These are phyloP conservation scores for Drymodes brunneopygia DNA, from an alignment of 2,113 vertebrate species.

Conservation along the genomic window DNA sequence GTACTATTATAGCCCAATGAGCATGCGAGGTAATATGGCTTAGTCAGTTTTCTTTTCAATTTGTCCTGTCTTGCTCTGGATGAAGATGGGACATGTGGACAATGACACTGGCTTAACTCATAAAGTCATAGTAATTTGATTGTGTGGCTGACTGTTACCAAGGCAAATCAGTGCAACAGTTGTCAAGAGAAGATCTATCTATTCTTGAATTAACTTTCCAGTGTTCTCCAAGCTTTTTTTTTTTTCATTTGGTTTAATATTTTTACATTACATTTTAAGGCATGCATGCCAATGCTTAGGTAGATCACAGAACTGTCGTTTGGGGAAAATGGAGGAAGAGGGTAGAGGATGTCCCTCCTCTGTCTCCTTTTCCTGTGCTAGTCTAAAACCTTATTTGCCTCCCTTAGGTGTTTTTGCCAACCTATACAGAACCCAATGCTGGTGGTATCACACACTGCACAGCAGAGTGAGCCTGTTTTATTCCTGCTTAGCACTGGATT, in stretches of 20 bases:
- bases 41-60: neutral
- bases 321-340: neutral
- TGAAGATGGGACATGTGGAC: neutral
- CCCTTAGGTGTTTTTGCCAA: neutral
- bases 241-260: neutral
- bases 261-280: neutral
- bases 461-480: neutral
- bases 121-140: slow-evolving; percentile 7
- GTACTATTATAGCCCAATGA: neutral
- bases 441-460: rapidly evolving
- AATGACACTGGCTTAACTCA: neutral
- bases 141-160: neutral
- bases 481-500: slow-evolving; percentile 19
- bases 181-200: neutral
- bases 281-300: neutral
- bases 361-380: neutral
- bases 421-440: neutral
- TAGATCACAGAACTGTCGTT: neutral
- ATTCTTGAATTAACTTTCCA: neutral
- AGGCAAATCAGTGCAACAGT: neutral
- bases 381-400: neutral
- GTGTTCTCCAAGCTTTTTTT: neutral
- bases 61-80: neutral
- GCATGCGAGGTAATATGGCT: neutral
- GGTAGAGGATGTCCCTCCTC: neutral